Base-by-base conservation (phyloP, 2,797 vertebrate genomes). In the Molossus alvarezi region DNA sequence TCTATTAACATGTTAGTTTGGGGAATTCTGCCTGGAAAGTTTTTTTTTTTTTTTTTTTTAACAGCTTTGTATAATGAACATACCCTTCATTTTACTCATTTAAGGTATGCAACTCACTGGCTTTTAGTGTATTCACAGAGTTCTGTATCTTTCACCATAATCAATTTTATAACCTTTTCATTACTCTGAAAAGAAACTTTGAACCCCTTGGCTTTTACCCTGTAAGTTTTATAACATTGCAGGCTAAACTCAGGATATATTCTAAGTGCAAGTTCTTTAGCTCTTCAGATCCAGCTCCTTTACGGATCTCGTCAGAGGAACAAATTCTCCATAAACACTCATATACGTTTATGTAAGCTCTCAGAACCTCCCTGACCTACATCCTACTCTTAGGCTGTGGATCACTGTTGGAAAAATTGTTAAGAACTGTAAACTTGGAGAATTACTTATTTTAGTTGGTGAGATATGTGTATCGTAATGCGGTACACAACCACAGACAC, bases 81-180 rank as follows among this genome's bases (percentile, higher is more conserved):
- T 77, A 76, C 14, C 9, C 29, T 79, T 37, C 25, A 57, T 13
- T 81, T 72, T 57, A 83, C 25, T 18, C 11, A 23, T 57, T 93
- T 60, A 57, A 85, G 51, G 41, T 72, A 6, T 67, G 83, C 20
- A 84, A 6, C 45, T 85, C 15, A 48, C 1, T 90, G 48, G 20
- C 82, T 91, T 80, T 88, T 81, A 37, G n/a, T 88, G 9, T 69
- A 89, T 51, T 77, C n/a, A 45, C 18, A 58, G 79, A 90, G 33
- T 86, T 92, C 1, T 90, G 1, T 86, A 5, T 67, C 53, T 85
- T 1, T 92, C 15, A 53, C 14, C 17, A 33, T 73, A 85, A 27
- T 76, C 15, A 85, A 82, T 88, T 94, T 91, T 90, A 95, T 14
- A 91, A 64, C 51, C 57, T 83, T 93, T 94, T 96, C 33, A 53